Base-by-base conservation (phyloP, 1,140 invertebrate species). In the Chymomyza costata region DNA sequence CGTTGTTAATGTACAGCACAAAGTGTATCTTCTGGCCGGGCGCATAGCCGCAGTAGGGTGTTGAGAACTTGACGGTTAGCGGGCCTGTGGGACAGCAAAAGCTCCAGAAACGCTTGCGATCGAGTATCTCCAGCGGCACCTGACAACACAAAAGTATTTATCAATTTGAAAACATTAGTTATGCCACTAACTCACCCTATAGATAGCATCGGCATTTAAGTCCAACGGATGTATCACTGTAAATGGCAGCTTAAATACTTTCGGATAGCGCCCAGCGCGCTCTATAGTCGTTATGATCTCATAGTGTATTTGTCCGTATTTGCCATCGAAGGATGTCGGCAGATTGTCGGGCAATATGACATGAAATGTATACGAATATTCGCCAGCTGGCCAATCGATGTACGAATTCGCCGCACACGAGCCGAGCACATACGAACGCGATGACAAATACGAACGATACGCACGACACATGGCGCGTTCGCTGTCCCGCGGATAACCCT, bases 201-300 rank as follows among this genome's bases (percentile, higher is more conserved):
- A 84, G 11, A 82, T 81, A 18, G 82, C 65, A 71, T 90, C 88
- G 58, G 87, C 86, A 86, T 94, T 94, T 30, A 94, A 88, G 86
- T 94, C 92, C 45, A 93, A 88, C n/a, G 91, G 89, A 58, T 90
- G 89, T 37, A 93, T 88, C 31, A 94, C 90, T 19, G 91, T 93
- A 80, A 94, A 93, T 16, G 90, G 89, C 71, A 87, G 88, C 86
- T 93, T 93, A 37, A 88, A 88, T 65, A 92, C 90, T 66, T 92
- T 90, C 83, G 93, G 92, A 69, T 92, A 91, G 32, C 90, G 90
- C 90, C 91, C 93, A 32, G 92, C 91, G 39, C 92, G 88, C 82
- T 93, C 92, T 58, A 94, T 86, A 25, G 82, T 82, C 44, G 83
- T 92, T 86, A 92, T 92, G 7, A 92, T 87, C 62, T 89, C 91